A percentile compares a stretch with the other conserved stretches of the same genome.
Conservation (phyloP, 1,140 invertebrate genomes). For the Anoplolepis gracilipes region DNA sequence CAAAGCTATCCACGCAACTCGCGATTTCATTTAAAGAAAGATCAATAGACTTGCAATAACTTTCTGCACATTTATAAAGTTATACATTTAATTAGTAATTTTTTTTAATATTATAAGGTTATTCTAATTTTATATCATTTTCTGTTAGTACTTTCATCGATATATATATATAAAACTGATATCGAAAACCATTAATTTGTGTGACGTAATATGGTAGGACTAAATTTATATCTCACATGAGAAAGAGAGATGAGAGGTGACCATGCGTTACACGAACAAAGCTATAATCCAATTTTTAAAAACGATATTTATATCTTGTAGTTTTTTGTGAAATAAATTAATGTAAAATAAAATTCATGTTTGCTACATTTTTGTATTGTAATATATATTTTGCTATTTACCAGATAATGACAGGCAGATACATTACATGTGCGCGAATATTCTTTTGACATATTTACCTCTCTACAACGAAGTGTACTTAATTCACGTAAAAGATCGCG, state of each 20-base stretch:
- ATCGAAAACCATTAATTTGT: conserved; percentile 37
- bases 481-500: conserved; percentile 61
- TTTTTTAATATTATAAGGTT: too few relatives aligned
- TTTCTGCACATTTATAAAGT: background rate
- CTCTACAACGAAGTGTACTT: conserved; percentile 50
- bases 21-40: background rate
- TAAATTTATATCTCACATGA: background rate
- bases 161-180: background rate
- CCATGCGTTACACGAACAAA: background rate
- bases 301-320: background rate
- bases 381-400: background rate
- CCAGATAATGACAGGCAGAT: background rate
- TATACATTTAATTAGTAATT: background rate
- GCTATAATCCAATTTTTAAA: conserved; percentile 11
- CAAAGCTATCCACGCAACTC: background rate
- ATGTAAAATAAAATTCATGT: background rate
- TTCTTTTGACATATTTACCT: conserved; percentile 59
- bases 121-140: conserved; percentile 9
- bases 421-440: conserved; percentile 47
- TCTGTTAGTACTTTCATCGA: background rate
- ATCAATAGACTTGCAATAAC: background rate
- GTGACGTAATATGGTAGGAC: conserved; percentile 17
- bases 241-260: background rate
- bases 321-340: conserved; percentile 1
- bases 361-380: background rate